phyloP scores from a whole-genome alignment of 2,113 vertebrate genomes.

The Phrynosoma blainvillii region DNA sequence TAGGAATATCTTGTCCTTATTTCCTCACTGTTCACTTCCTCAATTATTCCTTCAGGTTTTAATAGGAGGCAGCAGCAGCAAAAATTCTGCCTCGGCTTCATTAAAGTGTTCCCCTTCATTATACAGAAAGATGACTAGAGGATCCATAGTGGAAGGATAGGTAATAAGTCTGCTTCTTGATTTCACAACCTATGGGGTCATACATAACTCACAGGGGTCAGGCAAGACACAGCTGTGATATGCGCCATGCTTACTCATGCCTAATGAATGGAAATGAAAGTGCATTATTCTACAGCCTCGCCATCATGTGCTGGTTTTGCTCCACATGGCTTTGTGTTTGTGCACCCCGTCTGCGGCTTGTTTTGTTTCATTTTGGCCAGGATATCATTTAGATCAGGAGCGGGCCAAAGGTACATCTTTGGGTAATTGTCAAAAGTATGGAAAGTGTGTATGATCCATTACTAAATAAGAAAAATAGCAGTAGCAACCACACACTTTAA shows the following conservation, averaged over 20 bases:
- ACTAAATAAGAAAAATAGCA: too few species aligned
- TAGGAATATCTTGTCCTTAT: neutral
- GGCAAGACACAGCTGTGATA: slow-evolving; percentile 3
- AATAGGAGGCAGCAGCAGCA: neutral
- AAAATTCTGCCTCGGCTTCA: neutral
- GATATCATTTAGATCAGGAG: neutral
- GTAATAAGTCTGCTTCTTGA: slow-evolving; percentile 12
- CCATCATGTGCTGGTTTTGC: neutral
- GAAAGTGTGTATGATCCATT: too few species aligned
- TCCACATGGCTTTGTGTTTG: neutral
- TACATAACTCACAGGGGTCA: slow-evolving; percentile 35
- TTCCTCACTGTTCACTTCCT: too few species aligned
- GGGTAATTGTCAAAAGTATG: too few species aligned
- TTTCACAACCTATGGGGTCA: slow-evolving; percentile 26
- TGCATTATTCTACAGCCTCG: neutral
- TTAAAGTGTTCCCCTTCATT: slow-evolving; percentile 6
- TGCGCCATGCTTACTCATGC: neutral
- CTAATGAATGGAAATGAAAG: slow-evolving; percentile 22
- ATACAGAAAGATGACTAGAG: neutral
- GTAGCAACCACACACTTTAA: too few species aligned
- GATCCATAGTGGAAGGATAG: neutral
- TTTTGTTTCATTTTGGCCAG: neutral
- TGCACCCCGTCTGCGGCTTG: neutral
- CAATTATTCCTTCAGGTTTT: neutral
- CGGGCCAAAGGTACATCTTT: too few species aligned